Conservation (phyloP, 2,888 invertebrate species). For the Priocnemis perturbator region DNA sequence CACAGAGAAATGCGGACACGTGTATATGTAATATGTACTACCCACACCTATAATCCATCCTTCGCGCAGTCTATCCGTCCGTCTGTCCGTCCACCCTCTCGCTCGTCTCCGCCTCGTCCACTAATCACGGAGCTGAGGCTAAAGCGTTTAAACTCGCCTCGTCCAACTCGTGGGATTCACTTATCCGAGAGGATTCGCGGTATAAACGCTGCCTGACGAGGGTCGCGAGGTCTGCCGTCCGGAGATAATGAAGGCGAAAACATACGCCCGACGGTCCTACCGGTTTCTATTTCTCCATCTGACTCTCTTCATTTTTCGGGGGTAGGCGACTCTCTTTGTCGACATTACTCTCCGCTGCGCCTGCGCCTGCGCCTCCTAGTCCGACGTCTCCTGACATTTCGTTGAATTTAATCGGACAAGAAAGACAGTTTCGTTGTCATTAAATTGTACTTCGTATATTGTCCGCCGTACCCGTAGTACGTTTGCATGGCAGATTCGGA, state of each 20-base stretch:
- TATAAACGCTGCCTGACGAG: slow-evolving; percentile 40
- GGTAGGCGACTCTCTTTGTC: slow-evolving; percentile 39
- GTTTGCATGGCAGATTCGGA: not conserved
- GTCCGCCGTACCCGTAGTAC: too few relatives aligned
- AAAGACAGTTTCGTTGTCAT: too few relatives aligned
- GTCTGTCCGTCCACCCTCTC: slow-evolving; percentile 19
- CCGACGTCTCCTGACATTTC: too few relatives aligned
- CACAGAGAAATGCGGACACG: not conserved
- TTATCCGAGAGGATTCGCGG: slow-evolving; percentile 43
- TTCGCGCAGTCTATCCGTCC: slow-evolving; percentile 10
- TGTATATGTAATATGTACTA: not conserved
- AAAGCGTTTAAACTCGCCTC: slow-evolving; percentile 37
- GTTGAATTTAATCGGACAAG: too few relatives aligned
- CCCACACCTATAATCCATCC: slow-evolving; percentile 15
- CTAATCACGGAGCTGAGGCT: slow-evolving; percentile 31
- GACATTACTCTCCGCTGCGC: not conserved
- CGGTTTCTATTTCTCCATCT: slow-evolving; percentile 7
- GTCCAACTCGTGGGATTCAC: slow-evolving; percentile 34
- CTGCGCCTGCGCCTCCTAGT: too few relatives aligned
- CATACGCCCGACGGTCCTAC: slow-evolving; percentile 22
- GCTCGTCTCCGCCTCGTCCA: slow-evolving; percentile 24
- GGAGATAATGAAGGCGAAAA: slow-evolving; percentile 40
- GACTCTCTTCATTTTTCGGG: slow-evolving; percentile 12
- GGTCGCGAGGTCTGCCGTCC: slow-evolving; percentile 39
- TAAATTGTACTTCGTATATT: too few relatives aligned